phyloP scores from a whole-genome alignment of 2,797 vertebrate species.

The Triplophysa bombifrons region DNA sequence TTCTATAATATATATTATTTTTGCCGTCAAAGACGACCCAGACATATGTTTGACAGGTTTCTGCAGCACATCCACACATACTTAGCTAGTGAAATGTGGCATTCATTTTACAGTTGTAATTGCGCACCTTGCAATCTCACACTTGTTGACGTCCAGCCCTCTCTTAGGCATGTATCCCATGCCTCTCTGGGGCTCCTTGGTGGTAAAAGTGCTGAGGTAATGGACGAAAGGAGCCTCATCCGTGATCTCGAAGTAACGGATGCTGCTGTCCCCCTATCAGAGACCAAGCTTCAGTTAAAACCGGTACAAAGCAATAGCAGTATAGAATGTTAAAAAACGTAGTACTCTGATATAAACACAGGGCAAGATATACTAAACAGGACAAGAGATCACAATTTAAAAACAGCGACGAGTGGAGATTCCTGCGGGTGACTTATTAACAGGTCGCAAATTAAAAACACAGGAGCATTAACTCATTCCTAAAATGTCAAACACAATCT shows the following conservation, averaged over 20 bases:
- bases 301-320: too few species aligned
- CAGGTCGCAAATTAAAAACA: too few species aligned
- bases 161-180: constrained; percentile 99
- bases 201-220: constrained; percentile 93
- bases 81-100: not conserved
- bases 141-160: constrained; percentile 97
- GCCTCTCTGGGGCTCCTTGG: constrained; percentile 95
- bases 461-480: too few species aligned
- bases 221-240: constrained; percentile 93
- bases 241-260: constrained; percentile 98
- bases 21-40: not conserved
- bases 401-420: too few species aligned
- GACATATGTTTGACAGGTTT: not conserved
- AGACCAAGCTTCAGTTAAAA: not conserved
- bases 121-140: constrained; percentile 92
- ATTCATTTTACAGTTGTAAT: not conserved
- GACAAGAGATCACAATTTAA: too few species aligned
- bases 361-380: too few species aligned
- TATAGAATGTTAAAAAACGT: too few species aligned
- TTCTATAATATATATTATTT: not conserved
- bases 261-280: constrained; percentile 92
- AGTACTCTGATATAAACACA: too few species aligned
- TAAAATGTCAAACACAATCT: too few species aligned
- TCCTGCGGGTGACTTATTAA: too few species aligned
- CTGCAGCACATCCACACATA: not conserved